Percentiles rank a stretch among this genome's conserved stretches.
Evolutionary conservation across 2,888 invertebrate genomes (phyloP).

Genomic region (Sarcophaga caerulescens): DNA sequence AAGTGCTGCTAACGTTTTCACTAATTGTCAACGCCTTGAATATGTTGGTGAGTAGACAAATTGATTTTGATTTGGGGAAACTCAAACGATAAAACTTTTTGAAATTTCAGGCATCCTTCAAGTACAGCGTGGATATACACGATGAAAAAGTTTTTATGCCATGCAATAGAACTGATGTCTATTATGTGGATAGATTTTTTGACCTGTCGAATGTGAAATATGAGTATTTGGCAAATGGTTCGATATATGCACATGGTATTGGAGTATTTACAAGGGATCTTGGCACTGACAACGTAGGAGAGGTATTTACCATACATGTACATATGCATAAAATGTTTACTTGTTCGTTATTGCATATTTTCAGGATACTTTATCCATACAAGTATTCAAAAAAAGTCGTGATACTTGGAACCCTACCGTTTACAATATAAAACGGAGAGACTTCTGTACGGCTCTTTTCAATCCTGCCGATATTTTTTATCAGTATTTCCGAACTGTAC

Average conservation of each 20-base stretch:
- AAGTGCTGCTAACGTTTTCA: too few relatives aligned
- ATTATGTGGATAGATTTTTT: background rate
- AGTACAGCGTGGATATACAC: background rate
- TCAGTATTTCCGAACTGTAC: background rate
- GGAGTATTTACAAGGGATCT: background rate
- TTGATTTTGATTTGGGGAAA: background rate
- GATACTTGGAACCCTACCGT: background rate
- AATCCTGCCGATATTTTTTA: background rate
- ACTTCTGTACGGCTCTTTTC: background rate
- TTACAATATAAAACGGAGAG: background rate
- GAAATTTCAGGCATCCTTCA: background rate
- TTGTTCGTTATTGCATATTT: background rate
- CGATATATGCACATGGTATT: background rate
- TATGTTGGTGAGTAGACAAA: too few relatives aligned
- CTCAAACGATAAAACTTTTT: background rate
- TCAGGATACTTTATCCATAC: background rate
- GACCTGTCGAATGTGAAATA: constrained; percentile 10
- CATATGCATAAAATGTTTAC: background rate
- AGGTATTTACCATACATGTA: background rate
- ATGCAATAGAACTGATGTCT: background rate
- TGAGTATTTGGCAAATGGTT: constrained; percentile 4
- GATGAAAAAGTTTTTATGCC: constrained; percentile 17
- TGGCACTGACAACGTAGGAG: background rate
- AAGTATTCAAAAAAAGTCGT: background rate
- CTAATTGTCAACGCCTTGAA: too few relatives aligned